Conservation (phyloP, 2,888 invertebrate species). For the Drosophila macrothrix region DNA sequence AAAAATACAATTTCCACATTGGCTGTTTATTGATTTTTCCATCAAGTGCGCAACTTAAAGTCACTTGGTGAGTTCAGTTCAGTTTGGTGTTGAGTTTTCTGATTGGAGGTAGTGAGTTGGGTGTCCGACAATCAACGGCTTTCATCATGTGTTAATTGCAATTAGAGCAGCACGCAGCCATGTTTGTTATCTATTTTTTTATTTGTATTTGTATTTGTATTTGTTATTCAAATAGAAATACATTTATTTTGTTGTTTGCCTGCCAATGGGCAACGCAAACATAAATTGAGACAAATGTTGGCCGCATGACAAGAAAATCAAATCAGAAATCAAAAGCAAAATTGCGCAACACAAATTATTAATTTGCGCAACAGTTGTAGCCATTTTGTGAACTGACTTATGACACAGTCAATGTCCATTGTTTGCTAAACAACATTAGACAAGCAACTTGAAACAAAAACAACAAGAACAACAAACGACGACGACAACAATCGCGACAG, state of each 20-base stretch:
- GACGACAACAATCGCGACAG: constrained; percentile 58
- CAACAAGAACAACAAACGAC: constrained; percentile 22
- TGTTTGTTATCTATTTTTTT: constrained; percentile 31
- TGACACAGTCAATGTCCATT: constrained; percentile 72
- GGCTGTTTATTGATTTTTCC: constrained; percentile 68
- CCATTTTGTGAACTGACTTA: constrained; percentile 68
- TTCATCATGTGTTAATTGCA: constrained; percentile 77
- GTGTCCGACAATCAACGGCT: constrained; percentile 44
- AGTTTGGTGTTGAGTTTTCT: constrained; percentile 10
- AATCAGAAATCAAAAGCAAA: constrained; percentile 37
- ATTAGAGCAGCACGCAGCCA: constrained; percentile 66
- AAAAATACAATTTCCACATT: constrained; percentile 72
- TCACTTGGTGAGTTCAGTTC: constrained; percentile 13
- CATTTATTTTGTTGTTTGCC: constrained; percentile 41
- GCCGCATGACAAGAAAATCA: constrained; percentile 55
- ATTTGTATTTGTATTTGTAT: constrained; percentile 9
- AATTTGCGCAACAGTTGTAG: constrained; percentile 74
- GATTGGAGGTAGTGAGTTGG: neutral
- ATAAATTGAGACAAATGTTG: constrained; percentile 58
- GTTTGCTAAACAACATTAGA: constrained; percentile 78
- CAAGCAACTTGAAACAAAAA: constrained; percentile 50
- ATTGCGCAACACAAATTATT: constrained; percentile 67
- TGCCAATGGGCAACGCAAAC: constrained; percentile 50
- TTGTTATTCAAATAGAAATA: constrained; percentile 16
- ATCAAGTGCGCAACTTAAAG: constrained; percentile 18